Evolutionary conservation across 1,140 invertebrate species (phyloP), one percentile per base, ranked within the genome.

Genomic region (Sitobion miscanthi): DNA sequence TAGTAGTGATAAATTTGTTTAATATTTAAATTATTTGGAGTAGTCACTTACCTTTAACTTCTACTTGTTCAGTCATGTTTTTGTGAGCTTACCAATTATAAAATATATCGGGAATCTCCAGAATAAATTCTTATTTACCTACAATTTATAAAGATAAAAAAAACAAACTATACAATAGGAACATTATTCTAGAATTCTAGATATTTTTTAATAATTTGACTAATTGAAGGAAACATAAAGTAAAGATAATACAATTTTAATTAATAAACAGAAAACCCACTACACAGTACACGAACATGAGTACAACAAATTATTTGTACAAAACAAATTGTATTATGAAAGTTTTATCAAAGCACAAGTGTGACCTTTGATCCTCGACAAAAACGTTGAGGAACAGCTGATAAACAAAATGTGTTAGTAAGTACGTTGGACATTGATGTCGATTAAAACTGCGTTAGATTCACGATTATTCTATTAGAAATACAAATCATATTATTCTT

Each of bases 51-150:
- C 91, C 91, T 54, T 93, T 93, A 85, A 93, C 91, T 86, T 93
- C 82, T 85, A 93, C 52, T 93, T 93, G 91, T 93, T 93, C 91
- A 54, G 91, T 93, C 91, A 93, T 93, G 21, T 90, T 90, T n/a
- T 35, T 38, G 23, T 62, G 23, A 23, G 35, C 35, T 89, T 14
- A 57, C 20, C 30, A 42, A 90, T 8, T 69, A 17, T 23, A 69
- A 25, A 69, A 69, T 42, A 62, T 90, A 90, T n/a, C 5, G 30
- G 21, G 30, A 90, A 30, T 90, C 20, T 57, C 11, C 49, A 42
- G 2, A 62, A 4, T 62, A 30, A 62, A 90, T 90, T 54, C 23
- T 38, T 89, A 69, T 45, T 45, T 45, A 90, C 35, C 38, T 21
- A 90, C 2, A 35, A 45, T 45, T 45, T 90, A 62, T n/a, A 45